Evolutionary conservation across 2,888 invertebrate genomes (phyloP).

Genomic region (Biston stratarius): DNA sequence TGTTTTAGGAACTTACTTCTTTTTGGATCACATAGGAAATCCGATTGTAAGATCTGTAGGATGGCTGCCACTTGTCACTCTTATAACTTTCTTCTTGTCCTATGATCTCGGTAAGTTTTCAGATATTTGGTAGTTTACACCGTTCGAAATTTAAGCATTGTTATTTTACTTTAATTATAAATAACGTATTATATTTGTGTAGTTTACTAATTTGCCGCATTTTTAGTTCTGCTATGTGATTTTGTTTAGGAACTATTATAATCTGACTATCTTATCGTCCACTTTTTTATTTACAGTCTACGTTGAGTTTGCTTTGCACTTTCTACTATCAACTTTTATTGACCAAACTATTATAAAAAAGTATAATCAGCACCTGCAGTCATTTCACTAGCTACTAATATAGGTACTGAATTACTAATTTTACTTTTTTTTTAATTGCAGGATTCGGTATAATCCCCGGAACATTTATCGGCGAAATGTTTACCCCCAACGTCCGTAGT

Average conservation of each 20-base stretch:
- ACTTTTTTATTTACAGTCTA: too few relatives aligned
- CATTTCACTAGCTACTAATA: too few relatives aligned
- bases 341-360: too few relatives aligned
- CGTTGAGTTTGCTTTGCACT: too few relatives aligned
- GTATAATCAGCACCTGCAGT: too few relatives aligned
- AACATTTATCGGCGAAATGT: conserved; percentile 59
- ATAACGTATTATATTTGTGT: not conserved
- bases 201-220: not conserved
- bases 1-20: conserved; percentile 59
- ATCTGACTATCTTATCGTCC: not conserved
- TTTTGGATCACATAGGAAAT: conserved; percentile 43
- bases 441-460: conserved; percentile 58
- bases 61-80: conserved; percentile 58
- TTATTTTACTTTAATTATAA: not conserved
- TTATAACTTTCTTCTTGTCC: conserved; percentile 58
- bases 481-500: conserved; percentile 54
- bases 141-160: not conserved
- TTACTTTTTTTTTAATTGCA: conserved; percentile 34
- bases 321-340: too few relatives aligned
- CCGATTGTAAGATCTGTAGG: conserved; percentile 41
- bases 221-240: not conserved
- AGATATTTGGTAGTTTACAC: not conserved
- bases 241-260: not conserved
- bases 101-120: conserved; percentile 58
- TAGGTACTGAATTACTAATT: not conserved